Percentiles rank a stretch among this genome's conserved stretches.
phyloP scores from a whole-genome alignment of 2,113 vertebrate genomes.

The Mystacornis crossleyi region DNA sequence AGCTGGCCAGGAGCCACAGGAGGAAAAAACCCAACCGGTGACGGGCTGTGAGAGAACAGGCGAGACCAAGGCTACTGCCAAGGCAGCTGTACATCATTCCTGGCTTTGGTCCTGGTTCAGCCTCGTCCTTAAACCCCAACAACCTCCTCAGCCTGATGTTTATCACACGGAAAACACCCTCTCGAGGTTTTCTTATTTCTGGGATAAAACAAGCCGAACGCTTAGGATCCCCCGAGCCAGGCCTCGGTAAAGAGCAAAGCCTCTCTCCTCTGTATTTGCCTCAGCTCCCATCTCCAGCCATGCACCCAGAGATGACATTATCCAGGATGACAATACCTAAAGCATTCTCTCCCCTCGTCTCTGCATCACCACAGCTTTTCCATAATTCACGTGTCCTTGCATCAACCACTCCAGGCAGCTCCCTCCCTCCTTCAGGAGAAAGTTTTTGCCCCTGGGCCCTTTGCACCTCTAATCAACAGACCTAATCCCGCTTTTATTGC shows the following conservation, averaged over 20 bases:
- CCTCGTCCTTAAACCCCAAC: not conserved
- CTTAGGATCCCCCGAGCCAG: not conserved
- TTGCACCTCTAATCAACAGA: not conserved
- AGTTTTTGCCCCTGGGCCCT: not conserved
- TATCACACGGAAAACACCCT: not conserved
- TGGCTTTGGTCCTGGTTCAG: not conserved
- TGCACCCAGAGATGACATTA: not conserved
- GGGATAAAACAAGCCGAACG: not conserved
- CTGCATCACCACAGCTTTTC: not conserved
- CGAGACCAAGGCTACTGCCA: conserved; percentile 44
- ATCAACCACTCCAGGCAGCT: not conserved
- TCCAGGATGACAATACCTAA: not conserved
- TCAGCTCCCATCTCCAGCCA: not conserved
- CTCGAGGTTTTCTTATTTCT: not conserved
- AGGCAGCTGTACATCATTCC: conserved; percentile 26
- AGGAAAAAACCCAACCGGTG: not conserved
- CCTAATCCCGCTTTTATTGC: not conserved
- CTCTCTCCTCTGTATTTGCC: not conserved
- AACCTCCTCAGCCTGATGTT: not conserved
- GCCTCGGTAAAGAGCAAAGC: not conserved
- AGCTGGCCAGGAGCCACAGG: not conserved
- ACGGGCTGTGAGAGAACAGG: not conserved
- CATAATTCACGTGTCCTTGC: not conserved
- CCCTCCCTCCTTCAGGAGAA: not conserved
- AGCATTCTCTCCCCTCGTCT: not conserved